Evolutionary conservation across 2,888 invertebrate genomes (phyloP), one percentile per base, ranked within the genome.

Genomic region (Steinernema scapterisci): DNA sequence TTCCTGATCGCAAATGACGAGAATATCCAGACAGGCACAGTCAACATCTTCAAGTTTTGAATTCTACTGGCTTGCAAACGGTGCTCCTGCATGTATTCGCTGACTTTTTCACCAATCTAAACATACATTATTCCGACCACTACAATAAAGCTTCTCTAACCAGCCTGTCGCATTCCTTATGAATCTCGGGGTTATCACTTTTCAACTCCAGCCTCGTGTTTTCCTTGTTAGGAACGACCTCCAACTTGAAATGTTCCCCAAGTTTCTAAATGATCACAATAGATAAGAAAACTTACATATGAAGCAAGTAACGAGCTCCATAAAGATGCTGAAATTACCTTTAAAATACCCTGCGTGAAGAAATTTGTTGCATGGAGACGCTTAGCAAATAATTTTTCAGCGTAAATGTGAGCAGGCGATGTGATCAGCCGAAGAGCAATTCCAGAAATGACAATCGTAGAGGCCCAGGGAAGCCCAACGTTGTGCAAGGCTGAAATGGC

Each of bases 1-100:
- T 85, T 85, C 56, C 85, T 78, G 31, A 85, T 76, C 6, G 85
- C 85, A 48, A 85, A 85, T 9, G 85, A 84, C 9, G 85, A 85
- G 74, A 83, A 84, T 43, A 85, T 79, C 85, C 85, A 85, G 7
- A 84, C 74, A n/a, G 85, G 85, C 5, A 85, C 81, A 5, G 84
- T 82, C 51, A 79, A 80, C 76, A 84, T 82, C 75, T 85, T 85
- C 54, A 85, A 76, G 74, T 83, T 84, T 46, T 83, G 83, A 73
- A 85, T 85, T 31, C 85, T 75, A 5, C 82, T 79, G 1, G 83
- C 78, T 46, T 83, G 83, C 7, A 85, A 77, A n/a, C 77, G 75
- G 63, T 84, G 77, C 52, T 82, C 80, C 6, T 76, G 63, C 27
- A 82, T 76, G 70, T 81, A 80, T 23, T 76, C 74, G 0, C 77